Percentiles rank a stretch among this genome's conserved stretches.
Evolutionary conservation across 2,888 invertebrate species (phyloP).

Genomic region (Tineola bisselliella): DNA sequence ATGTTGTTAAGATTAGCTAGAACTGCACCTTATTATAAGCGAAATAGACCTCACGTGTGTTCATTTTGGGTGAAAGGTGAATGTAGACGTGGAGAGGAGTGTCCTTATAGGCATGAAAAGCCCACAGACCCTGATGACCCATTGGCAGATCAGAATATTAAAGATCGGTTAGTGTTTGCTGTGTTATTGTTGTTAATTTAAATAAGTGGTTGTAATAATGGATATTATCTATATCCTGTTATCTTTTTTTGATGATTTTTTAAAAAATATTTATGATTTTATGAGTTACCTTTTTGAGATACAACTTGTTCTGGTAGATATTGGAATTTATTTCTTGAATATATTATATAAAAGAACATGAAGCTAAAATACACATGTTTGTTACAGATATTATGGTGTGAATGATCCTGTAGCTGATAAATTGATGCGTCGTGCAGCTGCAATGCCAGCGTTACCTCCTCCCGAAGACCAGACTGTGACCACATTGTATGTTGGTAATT

Average conservation of each 20-base stretch:
- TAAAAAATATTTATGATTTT: too few species aligned
- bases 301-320: too few species aligned
- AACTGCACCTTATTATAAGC: slow-evolving; percentile 93
- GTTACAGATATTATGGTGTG: slow-evolving; percentile 83
- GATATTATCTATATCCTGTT: too few species aligned
- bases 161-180: slow-evolving; percentile 71
- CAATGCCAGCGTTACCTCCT: slow-evolving; percentile 93
- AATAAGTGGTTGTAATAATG: too few species aligned
- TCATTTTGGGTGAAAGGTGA: slow-evolving; percentile 99
- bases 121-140: slow-evolving; percentile 98
- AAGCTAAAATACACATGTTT: too few species aligned
- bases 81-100: slow-evolving; percentile 95
- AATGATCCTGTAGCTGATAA: slow-evolving; percentile 98
- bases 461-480: slow-evolving; percentile 97
- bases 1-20: slow-evolving; percentile 87
- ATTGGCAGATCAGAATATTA: slow-evolving; percentile 94
- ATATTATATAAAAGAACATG: too few species aligned
- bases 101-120: slow-evolving; percentile 95
- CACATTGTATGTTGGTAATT: slow-evolving; percentile 96
- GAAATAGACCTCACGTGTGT: slow-evolving; percentile 95
- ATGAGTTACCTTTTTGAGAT: too few species aligned
- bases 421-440: slow-evolving; percentile 86
- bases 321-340: too few species aligned
- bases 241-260: too few species aligned
- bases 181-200: too few species aligned